Evolutionary conservation across 2,888 invertebrate genomes (phyloP), one percentile per base, ranked within the genome.

Genomic region (Drosophila neonasuta): DNA sequence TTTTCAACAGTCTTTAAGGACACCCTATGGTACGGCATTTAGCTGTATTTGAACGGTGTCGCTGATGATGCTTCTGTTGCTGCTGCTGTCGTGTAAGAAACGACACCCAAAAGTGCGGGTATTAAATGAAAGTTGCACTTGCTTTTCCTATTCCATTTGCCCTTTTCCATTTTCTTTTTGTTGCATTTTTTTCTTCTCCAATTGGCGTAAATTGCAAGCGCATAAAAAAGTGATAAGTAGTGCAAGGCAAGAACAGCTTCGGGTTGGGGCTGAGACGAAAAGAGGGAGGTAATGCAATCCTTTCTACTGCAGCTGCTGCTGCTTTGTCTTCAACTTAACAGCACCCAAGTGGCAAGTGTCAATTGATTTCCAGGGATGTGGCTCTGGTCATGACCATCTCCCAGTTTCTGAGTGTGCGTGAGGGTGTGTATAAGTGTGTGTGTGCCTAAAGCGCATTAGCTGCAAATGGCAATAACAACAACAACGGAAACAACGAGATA

Each of bases 41-140:
- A 84, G 86, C 81, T 57, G 75, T 65, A 71, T 78, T 78, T 75
- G 73, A 68, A 76, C 66, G 65, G 66, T 74, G 80, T 79, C 55
- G 48, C 39, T 30, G 39, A 11, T 42, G 30, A 7, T 30, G 32
- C 8, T 9, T 3, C 32, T 73, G 80, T 77, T 46, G 46, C 39
- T 30, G 39, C 17, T 42, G 54, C 57, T 57, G 39, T 48, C 67
- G 76, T 79, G 62, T 45, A 68, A 60, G 68, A 59, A 74, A 84
- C 72, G 86, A 83, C 60, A 86, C 78, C 86, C 75, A 69, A 73
- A 81, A 81, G 81, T 81, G 84, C 72, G 78, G 81, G 78, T 71
- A 81, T 81, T 81, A 86, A 80, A 74, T 58, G 86, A 74, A 77
- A 84, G 61, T 73, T 76, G 60, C 67, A 58, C 70, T 67, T 61